Conservation (phyloP, 1,140 invertebrate species). For the Subanguina moxae region DNA sequence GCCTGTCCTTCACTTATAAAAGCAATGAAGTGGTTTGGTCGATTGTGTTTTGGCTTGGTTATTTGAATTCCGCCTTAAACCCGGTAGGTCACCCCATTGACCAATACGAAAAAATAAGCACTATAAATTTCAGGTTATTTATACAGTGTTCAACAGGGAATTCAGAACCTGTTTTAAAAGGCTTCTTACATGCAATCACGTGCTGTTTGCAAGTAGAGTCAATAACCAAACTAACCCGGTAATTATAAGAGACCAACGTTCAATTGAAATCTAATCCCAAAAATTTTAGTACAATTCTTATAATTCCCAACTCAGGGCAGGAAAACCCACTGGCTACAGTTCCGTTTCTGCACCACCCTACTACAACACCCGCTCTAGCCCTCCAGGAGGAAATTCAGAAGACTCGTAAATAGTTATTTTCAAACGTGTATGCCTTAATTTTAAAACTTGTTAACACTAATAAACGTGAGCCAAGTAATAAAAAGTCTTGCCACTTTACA, state of each 20-base stretch:
- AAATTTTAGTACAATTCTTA: conserved; percentile 53
- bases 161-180: conserved; percentile 57
- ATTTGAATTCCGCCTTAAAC: conserved; percentile 52
- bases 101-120: not conserved
- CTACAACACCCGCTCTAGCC: conserved; percentile 18
- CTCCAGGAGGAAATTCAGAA: conserved; percentile 23
- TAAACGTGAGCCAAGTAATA: not conserved
- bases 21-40: conserved; percentile 55
- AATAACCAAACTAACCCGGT: conserved; percentile 30
- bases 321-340: conserved; percentile 39
- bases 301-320: conserved; percentile 44
- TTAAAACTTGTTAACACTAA: not conserved
- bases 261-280: not conserved
- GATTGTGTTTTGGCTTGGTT: conserved; percentile 57
- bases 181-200: conserved; percentile 56
- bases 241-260: not conserved
- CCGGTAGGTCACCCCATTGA: conserved; percentile 38
- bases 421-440: not conserved
- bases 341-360: conserved; percentile 40
- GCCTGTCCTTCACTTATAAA: conserved; percentile 66
- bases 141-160: conserved; percentile 55
- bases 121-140: not conserved
- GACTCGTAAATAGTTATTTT: conserved; percentile 18
- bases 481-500: too few species aligned
- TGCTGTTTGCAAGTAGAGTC: conserved; percentile 42